Percentiles rank a stretch among this genome's conserved stretches.
Evolutionary conservation across 2,888 invertebrate genomes (phyloP).

Genomic region (Ceraclea dissimilis): DNA sequence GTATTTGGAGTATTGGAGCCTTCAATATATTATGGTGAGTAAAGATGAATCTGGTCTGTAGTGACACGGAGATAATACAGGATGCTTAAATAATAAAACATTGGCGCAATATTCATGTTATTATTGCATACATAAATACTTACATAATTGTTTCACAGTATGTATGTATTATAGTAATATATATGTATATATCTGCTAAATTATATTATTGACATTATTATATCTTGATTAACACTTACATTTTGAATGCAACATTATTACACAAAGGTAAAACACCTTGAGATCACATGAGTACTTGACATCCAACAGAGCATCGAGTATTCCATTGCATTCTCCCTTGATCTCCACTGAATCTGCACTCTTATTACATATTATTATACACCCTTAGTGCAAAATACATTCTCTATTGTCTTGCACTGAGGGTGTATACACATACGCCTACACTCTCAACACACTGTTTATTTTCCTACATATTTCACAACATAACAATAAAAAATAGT

Average conservation of each 20-base stretch:
- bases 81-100: background rate
- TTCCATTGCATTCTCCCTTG: background rate
- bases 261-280: conserved; percentile 35
- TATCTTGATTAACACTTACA: conserved; percentile 24
- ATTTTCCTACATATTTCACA: too few relatives aligned
- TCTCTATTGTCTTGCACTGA: too few relatives aligned
- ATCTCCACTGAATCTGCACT: too few relatives aligned
- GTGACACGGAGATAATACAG: background rate
- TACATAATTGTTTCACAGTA: background rate
- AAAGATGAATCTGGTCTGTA: too few relatives aligned
- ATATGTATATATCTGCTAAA: background rate
- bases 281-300: conserved; percentile 46
- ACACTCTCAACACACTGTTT: too few relatives aligned
- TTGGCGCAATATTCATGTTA: background rate
- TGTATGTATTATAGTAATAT: background rate
- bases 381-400: too few relatives aligned
- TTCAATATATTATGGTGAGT: too few relatives aligned
- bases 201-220: conserved; percentile 20
- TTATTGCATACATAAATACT: background rate
- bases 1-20: too few relatives aligned
- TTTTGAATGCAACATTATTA: conserved; percentile 26
- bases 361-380: too few relatives aligned
- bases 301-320: conserved; percentile 23
- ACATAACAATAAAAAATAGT: too few relatives aligned
- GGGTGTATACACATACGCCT: too few relatives aligned